Evolutionary conservation across 2,113 vertebrate species (phyloP), one percentile per base, ranked within the genome.

Genomic region (Psophia crepitans): DNA sequence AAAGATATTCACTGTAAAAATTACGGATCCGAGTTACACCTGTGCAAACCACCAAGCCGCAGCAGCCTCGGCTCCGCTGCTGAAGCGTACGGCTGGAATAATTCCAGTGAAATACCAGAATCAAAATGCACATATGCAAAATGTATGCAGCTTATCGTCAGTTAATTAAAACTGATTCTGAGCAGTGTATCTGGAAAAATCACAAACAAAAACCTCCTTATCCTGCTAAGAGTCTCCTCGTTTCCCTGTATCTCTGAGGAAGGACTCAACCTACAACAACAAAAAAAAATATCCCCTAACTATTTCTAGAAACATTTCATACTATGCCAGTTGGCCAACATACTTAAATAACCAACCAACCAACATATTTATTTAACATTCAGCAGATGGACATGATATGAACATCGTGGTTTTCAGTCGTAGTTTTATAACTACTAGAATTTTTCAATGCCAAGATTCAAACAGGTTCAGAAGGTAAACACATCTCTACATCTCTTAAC

Each of bases 321-420:
- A 96, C 97, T 98, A 97, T 98, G 97, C 97, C 97, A 98, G 97
- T 98, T 98, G 98, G 98, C 97, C 96, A 97, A 96, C 97, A 97
- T 98, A 97, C 97, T 98, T 98, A 98, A 98, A 98, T 98, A 98
- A 98, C 97, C 98, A 98, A 97, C 98, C 96, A 98, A 98, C 97
- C 98, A 98, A 98, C 98, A 98, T 98, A 98, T 98, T 98, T 98
- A 98, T 98, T 98, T 98, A 98, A 98, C 98, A 98, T 98, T 99
- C 98, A 99, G 99, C 99, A 99, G 99, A 99, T 99, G 99, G 99
- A 99, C 98, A 98, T 98, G 98, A 99, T 99, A 99, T 99, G 99
- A 99, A 99, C 99, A 99, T 99, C 98, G 98, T 98, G 98, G 98
- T 99, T 99, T 99, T 99, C 97, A 99, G 99, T 99, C 98, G 98